Evolutionary conservation across 2,797 vertebrate genomes (phyloP), one percentile per base, ranked within the genome.

Genomic region (Leptodactylus fallax): DNA sequence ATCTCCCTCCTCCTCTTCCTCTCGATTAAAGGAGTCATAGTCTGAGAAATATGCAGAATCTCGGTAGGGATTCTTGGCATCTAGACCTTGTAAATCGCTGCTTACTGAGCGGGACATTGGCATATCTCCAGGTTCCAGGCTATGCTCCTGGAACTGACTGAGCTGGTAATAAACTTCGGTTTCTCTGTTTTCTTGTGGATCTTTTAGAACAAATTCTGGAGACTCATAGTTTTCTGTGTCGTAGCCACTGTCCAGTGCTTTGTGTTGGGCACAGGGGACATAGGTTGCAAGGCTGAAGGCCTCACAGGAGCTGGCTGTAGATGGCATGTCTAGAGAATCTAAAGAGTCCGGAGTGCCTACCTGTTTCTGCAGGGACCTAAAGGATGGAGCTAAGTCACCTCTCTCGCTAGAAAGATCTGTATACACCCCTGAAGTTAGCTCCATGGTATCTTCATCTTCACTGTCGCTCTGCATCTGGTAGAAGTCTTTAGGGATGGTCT

Each of bases 41-140:
- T 99, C 98, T 0, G 98, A 99, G 92, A 99, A 99, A 91, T 99
- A 99, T 19, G 98, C 98, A 0, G 98, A 99, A 95, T 99, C 98
- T 56, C 98, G 94, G 90, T 97, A 97, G 5, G 97, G 96, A 55
- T 94, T 98, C 90, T 97, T 95, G 51, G 96, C 94, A 0, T 94
- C 93, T 3, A 97, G 93, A 10, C 94, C 92, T 6, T 93, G 91
- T 27, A 95, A 94, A 16, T 96, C 96, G 0, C 93, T 76, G 2
- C 88, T 94, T 1, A 95, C 90, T 21, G 93, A 93, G 17, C 84
- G 69, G 19, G 92, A 90, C 49, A 93, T 90, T 16, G 25, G 91
- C 1, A 94, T 88, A 53, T 92, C 91, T 0, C 90, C 92, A 25
- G 90, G 92, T 0, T 88, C 91, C 49, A 94, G 90, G 76, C 94